Evolutionary conservation across 2,888 invertebrate species (phyloP), one percentile per base, ranked within the genome.

Genomic region (Trissoscelio sp.): DNA sequence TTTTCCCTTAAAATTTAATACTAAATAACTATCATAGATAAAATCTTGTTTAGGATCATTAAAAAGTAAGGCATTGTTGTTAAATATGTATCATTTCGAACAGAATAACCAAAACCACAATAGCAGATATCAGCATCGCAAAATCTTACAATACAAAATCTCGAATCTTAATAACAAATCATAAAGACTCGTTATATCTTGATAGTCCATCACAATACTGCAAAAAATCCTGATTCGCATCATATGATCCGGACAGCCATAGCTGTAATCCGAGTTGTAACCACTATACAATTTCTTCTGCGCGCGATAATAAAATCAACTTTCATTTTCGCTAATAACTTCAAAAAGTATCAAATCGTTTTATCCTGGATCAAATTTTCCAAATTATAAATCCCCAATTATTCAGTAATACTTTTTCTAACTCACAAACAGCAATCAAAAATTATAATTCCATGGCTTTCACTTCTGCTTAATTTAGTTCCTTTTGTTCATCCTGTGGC

Each of bases 81-180:
- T 64, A 46, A 39, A 53, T 24, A 58, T 22, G 55, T 34, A 62
- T 62, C 31, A 39, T 3, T 48, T 9, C 24, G 14, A 18, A 44
- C 16, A 51, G 16, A 58, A 22, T n/a, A 22, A 24, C 31, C 20
- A 6, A 48, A 53, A 39, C 16, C 34, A 67, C 60, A 75, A 67
- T 75, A 11, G 53, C 12, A 44, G 14, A 18, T 75, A 75, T 67
- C 66, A 37, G 22, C 51, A 44, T n/a, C 22, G 14, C 20, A 67
- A 20, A 60, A 75, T 67, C 67, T 75, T 37, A 24, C 75, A 62
- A 55, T 62, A 18, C 37, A 48, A 31, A 64, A 67, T 70, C 70
- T 70, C 20, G n/a, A 62, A 77, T 77, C 60, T 69, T 70, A 62
- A 70, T 42, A 62, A 69, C 62, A 62, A 62, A 70, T 72, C 72